A percentile compares a stretch with the other conserved stretches of the same genome.
phyloP scores from a whole-genome alignment of 2,797 vertebrate species.

The Menidia menidia region DNA sequence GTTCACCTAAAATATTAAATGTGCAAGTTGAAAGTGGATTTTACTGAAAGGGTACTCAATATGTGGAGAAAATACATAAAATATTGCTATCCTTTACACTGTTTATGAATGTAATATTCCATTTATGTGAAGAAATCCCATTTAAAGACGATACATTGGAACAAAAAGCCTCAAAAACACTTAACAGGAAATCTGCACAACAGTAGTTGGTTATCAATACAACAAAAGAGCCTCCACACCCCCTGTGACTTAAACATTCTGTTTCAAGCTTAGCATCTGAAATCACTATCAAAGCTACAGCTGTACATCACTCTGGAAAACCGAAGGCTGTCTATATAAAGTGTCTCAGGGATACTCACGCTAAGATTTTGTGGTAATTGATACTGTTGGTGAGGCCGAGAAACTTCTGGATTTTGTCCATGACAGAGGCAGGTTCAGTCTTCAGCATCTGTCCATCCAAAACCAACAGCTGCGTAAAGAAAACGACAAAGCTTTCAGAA shows the following conservation, averaged over 20 bases:
- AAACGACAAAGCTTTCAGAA: constrained; percentile 17
- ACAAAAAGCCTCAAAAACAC: neutral
- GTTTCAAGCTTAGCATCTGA: neutral
- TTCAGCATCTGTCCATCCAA: constrained; percentile 96
- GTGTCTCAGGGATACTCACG: constrained; percentile 83
- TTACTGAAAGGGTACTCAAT: neutral
- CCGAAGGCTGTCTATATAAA: neutral
- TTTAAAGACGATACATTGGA: neutral
- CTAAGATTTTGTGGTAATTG: constrained; percentile 96
- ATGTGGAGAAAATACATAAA: neutral
- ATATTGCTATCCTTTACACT: neutral
- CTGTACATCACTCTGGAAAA: neutral
- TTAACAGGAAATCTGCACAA: neutral
- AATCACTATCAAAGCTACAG: neutral
- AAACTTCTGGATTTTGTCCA: constrained; percentile 98
- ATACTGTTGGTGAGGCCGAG: constrained; percentile 87
- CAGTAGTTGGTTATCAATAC: neutral
- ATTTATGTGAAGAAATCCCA: neutral
- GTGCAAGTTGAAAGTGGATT: neutral
- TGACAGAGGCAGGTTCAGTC: constrained; percentile 93
- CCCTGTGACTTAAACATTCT: too few relatives aligned
- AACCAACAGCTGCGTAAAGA: constrained; percentile 88
- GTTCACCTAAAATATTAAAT: neutral
- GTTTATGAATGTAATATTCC: neutral
- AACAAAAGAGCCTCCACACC: neutral